These are phyloP conservation scores for Taurulus bubalis DNA, from an alignment of 2,113 vertebrate species.

Conservation along the genomic window DNA sequence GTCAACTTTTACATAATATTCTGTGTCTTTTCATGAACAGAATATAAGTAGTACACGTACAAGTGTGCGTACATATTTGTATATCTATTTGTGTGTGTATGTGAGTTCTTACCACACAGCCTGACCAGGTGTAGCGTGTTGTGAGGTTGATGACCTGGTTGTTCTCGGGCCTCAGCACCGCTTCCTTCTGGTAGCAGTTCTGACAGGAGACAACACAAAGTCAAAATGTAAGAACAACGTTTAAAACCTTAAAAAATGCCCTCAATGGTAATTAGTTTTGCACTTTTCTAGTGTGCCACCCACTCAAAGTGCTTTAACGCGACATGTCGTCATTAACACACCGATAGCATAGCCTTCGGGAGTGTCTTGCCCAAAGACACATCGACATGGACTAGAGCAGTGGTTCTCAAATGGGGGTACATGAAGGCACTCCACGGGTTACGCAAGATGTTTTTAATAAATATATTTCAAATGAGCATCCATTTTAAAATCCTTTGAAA, in stretches of 20 bases:
- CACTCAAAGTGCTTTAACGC: too few relatives aligned
- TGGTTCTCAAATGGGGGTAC: too few relatives aligned
- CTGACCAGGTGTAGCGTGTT: slow-evolving; percentile 93
- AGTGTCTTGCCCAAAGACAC: too few relatives aligned
- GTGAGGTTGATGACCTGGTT: slow-evolving; percentile 97
- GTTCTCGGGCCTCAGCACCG: slow-evolving; percentile 91
- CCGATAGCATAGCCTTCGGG: too few relatives aligned
- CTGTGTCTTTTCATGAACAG: background rate
- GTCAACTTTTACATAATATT: slow-evolving; percentile 11
- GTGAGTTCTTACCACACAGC: slow-evolving; percentile 87
- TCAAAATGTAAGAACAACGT: background rate
- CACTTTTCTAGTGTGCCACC: too few relatives aligned
- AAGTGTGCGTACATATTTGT: background rate
- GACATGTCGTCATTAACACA: too few relatives aligned
- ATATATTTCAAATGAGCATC: too few relatives aligned
- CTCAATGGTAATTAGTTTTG: too few relatives aligned
- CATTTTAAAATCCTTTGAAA: too few relatives aligned
- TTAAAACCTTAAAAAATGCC: background rate
- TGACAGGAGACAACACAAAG: slow-evolving; percentile 48
- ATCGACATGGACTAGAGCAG: too few relatives aligned
- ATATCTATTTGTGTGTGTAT: background rate
- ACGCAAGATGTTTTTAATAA: too few relatives aligned
- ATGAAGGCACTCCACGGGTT: too few relatives aligned
- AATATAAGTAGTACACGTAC: background rate
- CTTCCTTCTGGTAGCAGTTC: slow-evolving; percentile 93